These are phyloP conservation scores for Lagenorhynchus albirostris DNA, from an alignment of 2,113 vertebrate genomes.

Conservation along the genomic window DNA sequence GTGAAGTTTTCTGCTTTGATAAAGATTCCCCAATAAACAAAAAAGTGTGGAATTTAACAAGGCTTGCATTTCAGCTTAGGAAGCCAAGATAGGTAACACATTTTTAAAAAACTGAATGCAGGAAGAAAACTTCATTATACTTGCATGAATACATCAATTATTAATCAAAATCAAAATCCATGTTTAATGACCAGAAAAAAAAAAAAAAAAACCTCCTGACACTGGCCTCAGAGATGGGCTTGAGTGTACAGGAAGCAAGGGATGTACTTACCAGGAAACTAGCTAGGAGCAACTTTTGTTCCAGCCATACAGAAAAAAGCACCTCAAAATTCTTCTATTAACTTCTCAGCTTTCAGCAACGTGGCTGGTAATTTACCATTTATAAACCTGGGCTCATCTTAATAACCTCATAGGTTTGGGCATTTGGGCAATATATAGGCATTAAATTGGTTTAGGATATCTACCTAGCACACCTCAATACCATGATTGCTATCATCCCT, in stretches of 20 bases:
- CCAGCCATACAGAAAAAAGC: neutral
- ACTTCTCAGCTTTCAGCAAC: neutral
- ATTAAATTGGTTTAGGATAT: neutral
- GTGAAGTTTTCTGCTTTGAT: conserved; percentile 1
- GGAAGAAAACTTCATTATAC: conserved; percentile 19
- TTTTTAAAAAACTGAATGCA: neutral
- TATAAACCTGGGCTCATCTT: neutral
- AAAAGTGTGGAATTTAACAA: neutral
- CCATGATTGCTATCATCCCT: neutral
- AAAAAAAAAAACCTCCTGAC: neutral
- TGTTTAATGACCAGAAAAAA: neutral
- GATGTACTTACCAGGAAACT: neutral
- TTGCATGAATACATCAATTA: neutral
- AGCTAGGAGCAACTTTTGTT: neutral
- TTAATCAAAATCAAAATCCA: conserved; percentile 25
- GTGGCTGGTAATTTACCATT: neutral
- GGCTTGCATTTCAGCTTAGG: neutral
- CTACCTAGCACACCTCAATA: neutral
- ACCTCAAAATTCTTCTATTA: neutral
- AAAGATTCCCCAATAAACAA: neutral
- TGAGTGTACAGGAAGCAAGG: neutral
- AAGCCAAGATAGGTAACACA: neutral
- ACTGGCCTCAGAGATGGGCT: neutral
- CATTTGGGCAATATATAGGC: neutral
- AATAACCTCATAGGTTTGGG: neutral